Percentiles rank a stretch among this genome's conserved stretches.
These are phyloP conservation scores for Drosophila quadrilineata DNA, from an alignment of 1,140 invertebrate species.

Conservation along the genomic window DNA sequence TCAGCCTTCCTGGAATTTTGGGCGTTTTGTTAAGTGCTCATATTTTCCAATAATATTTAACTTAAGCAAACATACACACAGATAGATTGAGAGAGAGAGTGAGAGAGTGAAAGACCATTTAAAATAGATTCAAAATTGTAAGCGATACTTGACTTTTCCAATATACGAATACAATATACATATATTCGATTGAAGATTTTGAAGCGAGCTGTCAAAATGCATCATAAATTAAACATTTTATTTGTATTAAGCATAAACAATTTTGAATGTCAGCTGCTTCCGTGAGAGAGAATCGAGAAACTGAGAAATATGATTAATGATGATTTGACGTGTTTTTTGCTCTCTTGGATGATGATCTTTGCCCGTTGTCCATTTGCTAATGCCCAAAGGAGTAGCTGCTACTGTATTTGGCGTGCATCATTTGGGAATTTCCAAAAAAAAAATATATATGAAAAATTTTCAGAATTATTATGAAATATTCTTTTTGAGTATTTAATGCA, in stretches of 20 bases:
- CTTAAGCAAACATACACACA: too few species aligned
- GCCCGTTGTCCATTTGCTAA: conserved; percentile 18
- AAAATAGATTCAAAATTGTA: too few species aligned
- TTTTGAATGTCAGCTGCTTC: conserved; percentile 54
- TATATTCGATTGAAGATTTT: conserved; percentile 13
- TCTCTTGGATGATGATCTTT: conserved; percentile 28
- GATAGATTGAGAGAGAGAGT: too few species aligned
- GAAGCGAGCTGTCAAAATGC: conserved; percentile 55
- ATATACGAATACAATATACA: too few species aligned
- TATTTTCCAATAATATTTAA: conserved; percentile 77
- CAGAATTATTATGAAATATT: too few species aligned
- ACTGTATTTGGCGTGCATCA: conserved; percentile 38
- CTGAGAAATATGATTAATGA: conserved; percentile 70
- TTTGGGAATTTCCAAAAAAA: conserved; percentile 42
- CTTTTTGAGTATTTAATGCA: conserved; percentile 28
- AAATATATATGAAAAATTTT: too few species aligned
- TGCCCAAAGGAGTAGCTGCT: conserved; percentile 58
- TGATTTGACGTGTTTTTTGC: too few species aligned
- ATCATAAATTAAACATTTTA: conserved; percentile 62
- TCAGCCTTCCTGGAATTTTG: conserved; percentile 63
- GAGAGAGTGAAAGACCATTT: too few species aligned
- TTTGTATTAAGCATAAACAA: not conserved
- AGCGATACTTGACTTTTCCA: too few species aligned
- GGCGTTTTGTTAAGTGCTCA: conserved; percentile 77
- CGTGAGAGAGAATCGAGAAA: conserved; percentile 50